Evolutionary conservation across 2,113 vertebrate species (phyloP), one percentile per base, ranked within the genome.

Genomic region (Nerophis ophidion): DNA sequence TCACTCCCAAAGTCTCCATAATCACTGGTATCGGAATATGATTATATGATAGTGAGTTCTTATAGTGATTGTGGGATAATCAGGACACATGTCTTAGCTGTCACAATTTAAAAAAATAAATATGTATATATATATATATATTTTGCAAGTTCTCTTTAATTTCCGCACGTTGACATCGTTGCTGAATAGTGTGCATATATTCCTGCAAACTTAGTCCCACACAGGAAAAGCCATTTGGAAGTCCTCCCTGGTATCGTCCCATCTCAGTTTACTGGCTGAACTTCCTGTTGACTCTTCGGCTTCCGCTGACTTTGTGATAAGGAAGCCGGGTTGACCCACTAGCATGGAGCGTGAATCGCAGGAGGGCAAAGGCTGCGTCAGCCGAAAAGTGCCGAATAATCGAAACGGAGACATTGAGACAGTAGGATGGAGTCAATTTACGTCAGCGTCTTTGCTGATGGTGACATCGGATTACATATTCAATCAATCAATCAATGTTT

Each of bases 221-320:
- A 85, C 80, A 88, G 84, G 81, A 87, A 86, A 79, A 85, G 65
- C 73, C 46, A 69, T 84, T 86, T 86, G 71, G 80, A 85, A 83
- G 75, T 79, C 82, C 70, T 77, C 71, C 82, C 81, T 74, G 70
- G 68, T 80, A 80, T 81, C 51, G 54, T 83, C 75, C 48, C 72
- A 88, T 93, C 89, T 88, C 71, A 75, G 87, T 90, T 90, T 87
- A 91, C 80, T 78, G 85, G 67, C 60, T 75, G 82, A 75, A 78
- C 79, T 89, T 89, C 86, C 88, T 91, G 89, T 86, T 72, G 88
- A 89, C 81, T 90, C 83, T 84, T 83, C 70, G 70, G 85, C 86
- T 92, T 92, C 86, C 90, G 91, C 68, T 88, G 75, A 72, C 80
- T 75, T 85, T 87, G 74, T 85, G 89, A 92, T 91, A 91, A 90